These are phyloP conservation scores for Siniperca scherzeri DNA, from an alignment of 2,797 vertebrate genomes.

Conservation along the genomic window DNA sequence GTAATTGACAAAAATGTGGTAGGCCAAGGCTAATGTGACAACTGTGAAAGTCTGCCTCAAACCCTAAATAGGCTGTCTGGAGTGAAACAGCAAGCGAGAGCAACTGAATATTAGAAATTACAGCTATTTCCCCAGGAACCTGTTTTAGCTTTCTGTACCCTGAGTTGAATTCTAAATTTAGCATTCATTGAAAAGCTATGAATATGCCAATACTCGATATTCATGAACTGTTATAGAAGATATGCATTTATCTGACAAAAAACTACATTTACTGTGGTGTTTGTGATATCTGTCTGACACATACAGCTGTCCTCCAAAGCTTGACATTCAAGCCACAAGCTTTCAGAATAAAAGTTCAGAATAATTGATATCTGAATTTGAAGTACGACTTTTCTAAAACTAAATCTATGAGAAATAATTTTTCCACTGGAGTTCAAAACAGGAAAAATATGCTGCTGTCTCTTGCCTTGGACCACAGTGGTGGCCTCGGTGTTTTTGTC, in stretches of 20 bases:
- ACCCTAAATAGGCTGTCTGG: slow-evolving; percentile 49
- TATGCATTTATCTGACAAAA: slow-evolving; percentile 42
- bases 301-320: slow-evolving; percentile 28
- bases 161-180: slow-evolving; percentile 31
- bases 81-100: slow-evolving; percentile 30
- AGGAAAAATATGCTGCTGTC: not conserved
- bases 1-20: slow-evolving; percentile 67
- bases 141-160: slow-evolving; percentile 36
- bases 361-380: slow-evolving; percentile 27
- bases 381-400: slow-evolving; percentile 18
- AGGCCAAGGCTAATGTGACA: slow-evolving; percentile 51
- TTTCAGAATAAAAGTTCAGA: slow-evolving; percentile 3
- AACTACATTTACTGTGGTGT: slow-evolving; percentile 24
- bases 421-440: slow-evolving; percentile 12
- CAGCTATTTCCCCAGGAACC: slow-evolving; percentile 42
- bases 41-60: slow-evolving; percentile 40
- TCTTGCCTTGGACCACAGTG: not conserved
- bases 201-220: slow-evolving; percentile 26
- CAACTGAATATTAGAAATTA: slow-evolving; percentile 52
- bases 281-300: slow-evolving; percentile 22
- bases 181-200: slow-evolving; percentile 28
- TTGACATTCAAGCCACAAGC: slow-evolving; percentile 17
- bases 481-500: not conserved
- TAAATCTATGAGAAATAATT: slow-evolving; percentile 30
- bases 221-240: slow-evolving; percentile 13